phyloP scores from a whole-genome alignment of 1,140 invertebrate species.

The Asobara japonica region DNA sequence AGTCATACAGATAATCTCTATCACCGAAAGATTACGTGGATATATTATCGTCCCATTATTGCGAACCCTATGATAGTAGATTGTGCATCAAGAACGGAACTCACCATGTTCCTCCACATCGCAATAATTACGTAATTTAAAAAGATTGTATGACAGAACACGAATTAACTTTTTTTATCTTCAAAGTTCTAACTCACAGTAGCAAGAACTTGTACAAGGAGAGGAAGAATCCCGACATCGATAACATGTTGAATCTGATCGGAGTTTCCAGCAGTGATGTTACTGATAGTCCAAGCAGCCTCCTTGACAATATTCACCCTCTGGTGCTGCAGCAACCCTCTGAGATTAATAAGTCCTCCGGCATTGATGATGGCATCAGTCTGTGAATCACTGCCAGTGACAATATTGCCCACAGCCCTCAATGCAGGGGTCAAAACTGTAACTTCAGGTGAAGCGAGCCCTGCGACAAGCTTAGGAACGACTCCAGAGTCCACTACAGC shows the following conservation, averaged over 20 bases:
- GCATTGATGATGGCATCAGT: slow-evolving; percentile 90
- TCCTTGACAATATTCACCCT: slow-evolving; percentile 79
- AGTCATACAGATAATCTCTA: not conserved
- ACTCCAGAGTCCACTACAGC: slow-evolving; percentile 78
- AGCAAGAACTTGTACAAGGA: slow-evolving; percentile 76
- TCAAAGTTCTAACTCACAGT: slow-evolving; percentile 62
- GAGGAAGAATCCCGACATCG: slow-evolving; percentile 74
- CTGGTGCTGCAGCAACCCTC: slow-evolving; percentile 80
- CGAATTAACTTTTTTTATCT: not conserved
- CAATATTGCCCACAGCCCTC: slow-evolving; percentile 87
- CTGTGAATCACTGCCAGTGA: slow-evolving; percentile 84
- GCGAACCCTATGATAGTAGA: too few relatives aligned
- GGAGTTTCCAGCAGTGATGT: slow-evolving; percentile 82
- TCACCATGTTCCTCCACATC: too few relatives aligned
- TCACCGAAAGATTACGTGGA: not conserved
- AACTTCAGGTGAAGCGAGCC: slow-evolving; percentile 78
- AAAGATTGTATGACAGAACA: too few relatives aligned
- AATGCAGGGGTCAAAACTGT: slow-evolving; percentile 90
- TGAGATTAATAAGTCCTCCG: slow-evolving; percentile 80
- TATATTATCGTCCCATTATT: too few relatives aligned
- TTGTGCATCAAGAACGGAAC: too few relatives aligned
- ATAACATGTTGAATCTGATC: slow-evolving; percentile 82
- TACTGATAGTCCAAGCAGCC: slow-evolving; percentile 85
- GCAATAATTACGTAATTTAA: too few relatives aligned
- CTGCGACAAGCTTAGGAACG: slow-evolving; percentile 79